Conservation (phyloP, 2,113 vertebrate species). For the Psophia crepitans region DNA sequence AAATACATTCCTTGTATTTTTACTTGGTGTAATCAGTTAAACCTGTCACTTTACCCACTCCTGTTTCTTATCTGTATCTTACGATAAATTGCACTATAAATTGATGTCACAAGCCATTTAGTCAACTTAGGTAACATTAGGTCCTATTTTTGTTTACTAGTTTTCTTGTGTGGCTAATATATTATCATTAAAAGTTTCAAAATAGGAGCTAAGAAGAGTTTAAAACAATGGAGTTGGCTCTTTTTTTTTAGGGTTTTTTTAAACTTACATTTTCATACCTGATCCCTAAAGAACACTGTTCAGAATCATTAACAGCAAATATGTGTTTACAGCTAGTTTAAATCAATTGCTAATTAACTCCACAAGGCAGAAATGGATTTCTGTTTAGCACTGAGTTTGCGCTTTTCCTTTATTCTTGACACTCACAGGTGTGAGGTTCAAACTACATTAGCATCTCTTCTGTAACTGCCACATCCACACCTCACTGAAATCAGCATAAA, state of each 20-base stretch:
- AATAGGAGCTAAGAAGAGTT: not conserved
- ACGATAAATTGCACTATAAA: constrained; percentile 64
- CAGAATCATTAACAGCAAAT: constrained; percentile 66
- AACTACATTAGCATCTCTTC: not conserved
- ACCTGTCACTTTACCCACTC: constrained; percentile 57
- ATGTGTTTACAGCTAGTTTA: constrained; percentile 63
- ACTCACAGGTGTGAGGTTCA: constrained; percentile 46
- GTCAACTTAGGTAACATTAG: constrained; percentile 53
- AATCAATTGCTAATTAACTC: constrained; percentile 77
- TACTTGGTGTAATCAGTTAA: constrained; percentile 64
- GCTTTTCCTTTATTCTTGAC: constrained; percentile 40
- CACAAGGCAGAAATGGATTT: constrained; percentile 67
- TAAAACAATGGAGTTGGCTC: not conserved
- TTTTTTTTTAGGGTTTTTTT: not conserved
- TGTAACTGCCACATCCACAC: not conserved
- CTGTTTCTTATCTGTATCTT: constrained; percentile 58
- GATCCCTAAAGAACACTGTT: constrained; percentile 42
- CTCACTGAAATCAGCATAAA: not conserved
- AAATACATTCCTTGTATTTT: constrained; percentile 66
- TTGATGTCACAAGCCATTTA: constrained; percentile 56
- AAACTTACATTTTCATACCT: constrained; percentile 47
- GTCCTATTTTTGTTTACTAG: constrained; percentile 28
- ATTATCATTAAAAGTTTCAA: constrained; percentile 58
- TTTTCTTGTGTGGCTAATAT: constrained; percentile 21
- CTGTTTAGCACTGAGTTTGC: constrained; percentile 64